Conservation (phyloP, 2,797 vertebrate genomes). For the Sebastes diaconus region DNA sequence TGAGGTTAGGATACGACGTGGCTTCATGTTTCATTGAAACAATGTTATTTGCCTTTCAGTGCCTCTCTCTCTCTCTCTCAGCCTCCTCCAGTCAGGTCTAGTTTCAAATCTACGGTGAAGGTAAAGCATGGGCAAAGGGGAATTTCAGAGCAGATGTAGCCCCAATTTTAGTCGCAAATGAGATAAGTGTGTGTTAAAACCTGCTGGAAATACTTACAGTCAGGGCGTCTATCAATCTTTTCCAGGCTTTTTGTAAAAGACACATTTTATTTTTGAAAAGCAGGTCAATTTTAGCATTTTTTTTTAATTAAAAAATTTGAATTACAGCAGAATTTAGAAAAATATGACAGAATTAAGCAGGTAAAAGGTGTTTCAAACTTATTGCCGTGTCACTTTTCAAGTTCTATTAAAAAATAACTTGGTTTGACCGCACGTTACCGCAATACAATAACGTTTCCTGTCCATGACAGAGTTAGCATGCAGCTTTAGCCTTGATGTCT, state of each 20-base stretch:
- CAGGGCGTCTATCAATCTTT: background rate
- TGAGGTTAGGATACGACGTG: constrained; percentile 15
- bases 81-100: constrained; percentile 45
- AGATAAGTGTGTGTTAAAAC: constrained; percentile 32
- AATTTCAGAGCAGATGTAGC: constrained; percentile 12
- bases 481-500: too few relatives aligned
- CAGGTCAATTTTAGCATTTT: background rate
- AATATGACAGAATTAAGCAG: background rate
- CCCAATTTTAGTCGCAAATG: background rate
- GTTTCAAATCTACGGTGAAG: constrained; percentile 60
- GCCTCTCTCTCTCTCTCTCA: constrained; percentile 15
- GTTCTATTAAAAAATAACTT: background rate
- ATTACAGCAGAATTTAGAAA: background rate
- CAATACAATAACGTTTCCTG: too few relatives aligned
- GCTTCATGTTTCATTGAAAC: constrained; percentile 43
- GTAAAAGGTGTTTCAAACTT: accelerated
- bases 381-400: background rate
- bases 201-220: background rate
- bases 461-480: too few relatives aligned
- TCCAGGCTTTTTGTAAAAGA: background rate
- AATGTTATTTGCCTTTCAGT: constrained; percentile 29
- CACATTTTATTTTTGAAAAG: background rate
- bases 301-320: background rate
- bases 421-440: too few relatives aligned
- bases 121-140: constrained; percentile 19